These are phyloP conservation scores for Struthidea cinerea DNA, from an alignment of 2,113 vertebrate species.

Conservation along the genomic window DNA sequence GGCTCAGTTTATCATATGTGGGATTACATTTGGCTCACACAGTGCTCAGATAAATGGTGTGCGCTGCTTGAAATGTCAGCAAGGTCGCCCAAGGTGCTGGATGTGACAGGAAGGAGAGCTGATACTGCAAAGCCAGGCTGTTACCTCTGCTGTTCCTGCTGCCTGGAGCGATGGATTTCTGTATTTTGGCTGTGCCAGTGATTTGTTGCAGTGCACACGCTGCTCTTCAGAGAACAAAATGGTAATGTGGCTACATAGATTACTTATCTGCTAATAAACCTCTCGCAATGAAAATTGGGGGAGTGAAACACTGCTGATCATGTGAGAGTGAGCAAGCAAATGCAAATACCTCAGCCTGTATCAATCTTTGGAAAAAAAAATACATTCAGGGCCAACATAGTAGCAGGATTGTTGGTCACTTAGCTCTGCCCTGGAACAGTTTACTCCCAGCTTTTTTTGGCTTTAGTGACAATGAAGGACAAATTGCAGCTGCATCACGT, in stretches of 20 bases:
- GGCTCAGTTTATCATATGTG: background rate
- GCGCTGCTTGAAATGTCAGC: background rate
- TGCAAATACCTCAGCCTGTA: background rate
- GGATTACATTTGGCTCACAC: background rate
- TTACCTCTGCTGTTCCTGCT: background rate
- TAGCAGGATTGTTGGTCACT: background rate
- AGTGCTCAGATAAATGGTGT: background rate
- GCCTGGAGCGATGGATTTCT: background rate
- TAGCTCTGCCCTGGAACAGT: background rate
- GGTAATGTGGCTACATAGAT: background rate
- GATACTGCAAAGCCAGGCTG: background rate
- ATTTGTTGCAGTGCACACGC: background rate
- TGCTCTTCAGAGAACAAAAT: background rate
- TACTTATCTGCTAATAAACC: background rate
- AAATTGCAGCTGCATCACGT: background rate
- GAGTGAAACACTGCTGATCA: background rate
- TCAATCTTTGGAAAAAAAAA: background rate
- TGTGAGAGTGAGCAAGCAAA: background rate
- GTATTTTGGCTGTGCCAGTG: background rate
- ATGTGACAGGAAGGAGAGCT: background rate
- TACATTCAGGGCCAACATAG: background rate
- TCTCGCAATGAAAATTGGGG: rapidly evolving
- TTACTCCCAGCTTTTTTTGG: background rate
- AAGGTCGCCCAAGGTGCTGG: background rate
- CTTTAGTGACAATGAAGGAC: background rate